phyloP scores from a whole-genome alignment of 2,888 invertebrate genomes.

The Lymantria monacha region DNA sequence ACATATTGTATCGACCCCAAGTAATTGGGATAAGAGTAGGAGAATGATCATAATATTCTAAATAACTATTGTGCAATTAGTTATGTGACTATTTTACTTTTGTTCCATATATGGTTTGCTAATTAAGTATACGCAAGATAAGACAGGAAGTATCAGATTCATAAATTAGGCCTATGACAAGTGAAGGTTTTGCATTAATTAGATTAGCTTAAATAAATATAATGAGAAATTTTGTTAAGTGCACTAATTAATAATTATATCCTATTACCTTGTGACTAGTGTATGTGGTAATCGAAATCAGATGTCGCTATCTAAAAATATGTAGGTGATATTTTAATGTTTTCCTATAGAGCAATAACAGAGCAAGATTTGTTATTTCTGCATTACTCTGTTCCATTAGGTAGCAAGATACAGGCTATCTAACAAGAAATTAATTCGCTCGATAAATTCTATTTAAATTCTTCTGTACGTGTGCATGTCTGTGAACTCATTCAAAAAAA shows the following conservation, averaged over 20 bases:
- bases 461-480: no score
- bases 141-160: not conserved
- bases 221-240: not conserved
- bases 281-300: no score
- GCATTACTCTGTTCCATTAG: no score
- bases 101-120: not conserved
- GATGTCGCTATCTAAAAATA: slow-evolving; percentile 12
- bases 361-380: no score
- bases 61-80: not conserved
- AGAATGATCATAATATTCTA: no score
- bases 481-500: no score
- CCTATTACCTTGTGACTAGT: not conserved
- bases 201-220: not conserved
- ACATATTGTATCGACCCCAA: no score
- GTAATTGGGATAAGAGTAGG: no score
- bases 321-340: not conserved
- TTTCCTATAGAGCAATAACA: no score
- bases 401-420: no score
- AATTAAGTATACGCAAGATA: not conserved
- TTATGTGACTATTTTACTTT: not conserved
- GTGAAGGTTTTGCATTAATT: slow-evolving; percentile 3
- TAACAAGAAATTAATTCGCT: no score
- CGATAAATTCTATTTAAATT: no score
- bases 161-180: slow-evolving; percentile 1
- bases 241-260: not conserved